Evolutionary conservation across 2,888 invertebrate species (phyloP).

Genomic region (Portevinia maculata): DNA sequence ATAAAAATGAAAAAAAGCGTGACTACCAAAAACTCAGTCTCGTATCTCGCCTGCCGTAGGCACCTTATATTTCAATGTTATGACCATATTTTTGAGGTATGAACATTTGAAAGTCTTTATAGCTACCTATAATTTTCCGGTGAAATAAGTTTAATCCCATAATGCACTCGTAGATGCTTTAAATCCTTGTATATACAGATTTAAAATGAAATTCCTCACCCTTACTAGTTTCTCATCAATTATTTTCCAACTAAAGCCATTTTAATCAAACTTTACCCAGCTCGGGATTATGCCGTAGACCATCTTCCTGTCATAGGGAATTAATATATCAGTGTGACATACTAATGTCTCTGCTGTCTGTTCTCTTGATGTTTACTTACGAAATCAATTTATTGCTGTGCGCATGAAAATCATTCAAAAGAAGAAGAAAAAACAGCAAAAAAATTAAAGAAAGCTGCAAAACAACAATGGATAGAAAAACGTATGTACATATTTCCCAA

Average conservation of each 20-base stretch:
- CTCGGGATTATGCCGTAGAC: conserved; percentile 26
- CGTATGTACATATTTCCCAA: conserved; percentile 5
- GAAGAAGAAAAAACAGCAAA: background rate
- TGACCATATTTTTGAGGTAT: too few relatives aligned
- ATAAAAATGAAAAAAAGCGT: too few relatives aligned
- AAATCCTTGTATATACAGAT: too few relatives aligned
- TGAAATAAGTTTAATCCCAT: too few relatives aligned
- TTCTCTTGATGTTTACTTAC: conserved; percentile 31
- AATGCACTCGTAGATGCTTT: too few relatives aligned
- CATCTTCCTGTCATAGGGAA: conserved; percentile 40
- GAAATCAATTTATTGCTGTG: conserved; percentile 32
- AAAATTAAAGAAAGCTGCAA: background rate
- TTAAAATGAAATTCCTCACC: background rate
- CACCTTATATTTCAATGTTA: too few relatives aligned
- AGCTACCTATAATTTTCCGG: too few relatives aligned
- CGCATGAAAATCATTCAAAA: background rate
- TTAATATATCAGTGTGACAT: conserved; percentile 48
- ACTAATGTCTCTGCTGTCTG: conserved; percentile 29
- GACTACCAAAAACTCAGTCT: too few relatives aligned
- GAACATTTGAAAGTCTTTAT: too few relatives aligned
- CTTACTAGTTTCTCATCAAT: conserved; percentile 9
- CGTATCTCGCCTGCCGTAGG: too few relatives aligned
- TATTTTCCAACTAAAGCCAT: background rate
- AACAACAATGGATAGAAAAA: background rate
- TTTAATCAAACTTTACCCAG: conserved; percentile 42